A percentile compares a stretch with the other conserved stretches of the same genome.
Evolutionary conservation across 2,113 vertebrate species (phyloP).

Genomic region (Lepus europaeus): DNA sequence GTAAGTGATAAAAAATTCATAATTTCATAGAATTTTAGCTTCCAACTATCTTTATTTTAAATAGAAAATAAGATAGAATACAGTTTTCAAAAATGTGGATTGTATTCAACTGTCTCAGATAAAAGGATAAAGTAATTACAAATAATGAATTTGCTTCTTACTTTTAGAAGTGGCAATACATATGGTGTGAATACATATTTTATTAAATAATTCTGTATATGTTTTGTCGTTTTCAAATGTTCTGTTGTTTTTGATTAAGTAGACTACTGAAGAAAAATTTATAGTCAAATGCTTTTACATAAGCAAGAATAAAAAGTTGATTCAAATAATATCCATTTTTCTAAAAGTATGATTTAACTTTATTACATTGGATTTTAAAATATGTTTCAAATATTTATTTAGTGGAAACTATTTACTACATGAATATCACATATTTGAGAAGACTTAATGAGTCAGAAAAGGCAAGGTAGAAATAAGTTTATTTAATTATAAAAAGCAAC

Average conservation of each 20-base stretch:
- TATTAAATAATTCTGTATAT: background rate
- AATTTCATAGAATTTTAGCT: background rate
- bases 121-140: background rate
- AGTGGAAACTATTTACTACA: background rate
- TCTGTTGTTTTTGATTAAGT: conserved; percentile 15
- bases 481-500: background rate
- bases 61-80: background rate
- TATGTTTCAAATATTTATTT: background rate
- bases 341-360: background rate
- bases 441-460: background rate
- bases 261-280: background rate
- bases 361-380: background rate
- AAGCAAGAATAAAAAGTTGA: background rate
- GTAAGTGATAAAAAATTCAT: conserved; percentile 91
- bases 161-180: background rate
- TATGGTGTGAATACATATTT: background rate
- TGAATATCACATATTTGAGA: conserved; percentile 14
- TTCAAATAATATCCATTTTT: conserved; percentile 17
- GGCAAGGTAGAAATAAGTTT: background rate
- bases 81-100: background rate
- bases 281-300: background rate
- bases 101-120: background rate
- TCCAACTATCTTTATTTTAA: conserved; percentile 21
- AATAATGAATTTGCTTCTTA: background rate
- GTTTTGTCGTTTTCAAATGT: background rate